Evolutionary conservation across 2,888 invertebrate species (phyloP).

Genomic region (Drosophila barbarae): DNA sequence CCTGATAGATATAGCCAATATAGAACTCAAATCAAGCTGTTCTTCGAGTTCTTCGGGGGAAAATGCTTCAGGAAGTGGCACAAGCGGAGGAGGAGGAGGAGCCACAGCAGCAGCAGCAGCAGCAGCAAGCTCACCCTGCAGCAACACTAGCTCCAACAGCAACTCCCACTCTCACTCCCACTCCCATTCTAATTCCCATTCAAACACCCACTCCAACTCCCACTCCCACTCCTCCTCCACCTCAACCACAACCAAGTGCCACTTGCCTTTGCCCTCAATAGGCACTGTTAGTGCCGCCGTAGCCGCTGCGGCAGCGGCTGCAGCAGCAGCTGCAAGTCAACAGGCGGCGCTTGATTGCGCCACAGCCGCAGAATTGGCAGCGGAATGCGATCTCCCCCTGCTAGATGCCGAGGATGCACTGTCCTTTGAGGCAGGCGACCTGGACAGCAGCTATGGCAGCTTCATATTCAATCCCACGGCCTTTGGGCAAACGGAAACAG

Average conservation of each 20-base stretch:
- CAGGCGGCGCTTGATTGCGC: conserved; percentile 77
- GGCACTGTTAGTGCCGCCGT: conserved; percentile 80
- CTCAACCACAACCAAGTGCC: conserved; percentile 33
- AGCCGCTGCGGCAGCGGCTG: conserved; percentile 80
- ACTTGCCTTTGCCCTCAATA: conserved; percentile 80
- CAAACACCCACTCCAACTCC: conserved; percentile 1
- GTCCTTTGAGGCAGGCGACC: conserved; percentile 81
- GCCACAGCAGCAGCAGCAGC: conserved; percentile 10
- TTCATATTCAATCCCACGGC: conserved; percentile 83
- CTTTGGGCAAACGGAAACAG: conserved; percentile 58
- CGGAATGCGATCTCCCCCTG: conserved; percentile 85
- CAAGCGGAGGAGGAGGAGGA: conserved; percentile 11
- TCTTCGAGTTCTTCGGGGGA: conserved; percentile 59
- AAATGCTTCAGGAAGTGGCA: conserved; percentile 18
- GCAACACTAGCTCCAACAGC: conserved; percentile 51
- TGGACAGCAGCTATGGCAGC: conserved; percentile 86
- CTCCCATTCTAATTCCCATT: conserved; percentile 3
- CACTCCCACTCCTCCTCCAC: conserved; percentile 5
- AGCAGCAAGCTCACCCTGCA: conserved; percentile 68
- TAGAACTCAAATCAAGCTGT: conserved; percentile 61
- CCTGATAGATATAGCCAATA: conserved; percentile 56
- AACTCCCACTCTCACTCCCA: conserved; percentile 16
- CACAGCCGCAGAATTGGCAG: conserved; percentile 82
- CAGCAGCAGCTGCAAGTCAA: conserved; percentile 80
- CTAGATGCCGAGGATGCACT: conserved; percentile 88